phyloP scores from a whole-genome alignment of 2,797 vertebrate genomes.

The Pantherophis vulpinus region DNA sequence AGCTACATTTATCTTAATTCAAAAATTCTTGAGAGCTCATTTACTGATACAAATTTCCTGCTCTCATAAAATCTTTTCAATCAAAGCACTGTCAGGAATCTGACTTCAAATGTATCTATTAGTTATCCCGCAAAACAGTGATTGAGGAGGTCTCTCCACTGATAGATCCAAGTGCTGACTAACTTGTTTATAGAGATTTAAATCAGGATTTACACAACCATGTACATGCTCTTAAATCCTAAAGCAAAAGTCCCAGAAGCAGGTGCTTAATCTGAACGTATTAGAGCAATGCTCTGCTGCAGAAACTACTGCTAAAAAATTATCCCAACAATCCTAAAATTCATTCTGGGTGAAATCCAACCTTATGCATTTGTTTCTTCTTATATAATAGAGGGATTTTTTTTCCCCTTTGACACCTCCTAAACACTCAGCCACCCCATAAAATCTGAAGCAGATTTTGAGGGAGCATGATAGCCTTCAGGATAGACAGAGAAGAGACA shows the following conservation, averaged over 20 bases:
- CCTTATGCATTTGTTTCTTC: background rate
- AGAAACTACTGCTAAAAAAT: background rate
- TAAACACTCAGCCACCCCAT: background rate
- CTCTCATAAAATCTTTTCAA: background rate
- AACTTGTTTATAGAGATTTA: background rate
- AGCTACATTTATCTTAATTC: background rate
- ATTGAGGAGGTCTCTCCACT: background rate
- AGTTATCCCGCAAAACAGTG: background rate
- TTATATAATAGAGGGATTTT: background rate
- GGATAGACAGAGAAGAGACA: background rate
- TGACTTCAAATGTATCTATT: background rate
- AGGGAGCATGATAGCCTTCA: background rate
- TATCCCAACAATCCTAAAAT: background rate
- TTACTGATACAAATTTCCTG: background rate
- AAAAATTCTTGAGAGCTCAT: background rate
- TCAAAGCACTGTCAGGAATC: background rate
- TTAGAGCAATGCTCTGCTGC: background rate
- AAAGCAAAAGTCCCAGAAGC: background rate
- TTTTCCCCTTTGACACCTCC: background rate
- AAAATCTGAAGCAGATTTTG: background rate
- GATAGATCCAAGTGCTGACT: background rate
- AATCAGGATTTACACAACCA: background rate
- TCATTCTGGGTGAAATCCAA: background rate
- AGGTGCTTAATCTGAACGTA: background rate
- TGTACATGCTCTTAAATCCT: background rate